Evolutionary conservation across 2,113 vertebrate species (phyloP).

Genomic region (Ageneiosus marmoratus): DNA sequence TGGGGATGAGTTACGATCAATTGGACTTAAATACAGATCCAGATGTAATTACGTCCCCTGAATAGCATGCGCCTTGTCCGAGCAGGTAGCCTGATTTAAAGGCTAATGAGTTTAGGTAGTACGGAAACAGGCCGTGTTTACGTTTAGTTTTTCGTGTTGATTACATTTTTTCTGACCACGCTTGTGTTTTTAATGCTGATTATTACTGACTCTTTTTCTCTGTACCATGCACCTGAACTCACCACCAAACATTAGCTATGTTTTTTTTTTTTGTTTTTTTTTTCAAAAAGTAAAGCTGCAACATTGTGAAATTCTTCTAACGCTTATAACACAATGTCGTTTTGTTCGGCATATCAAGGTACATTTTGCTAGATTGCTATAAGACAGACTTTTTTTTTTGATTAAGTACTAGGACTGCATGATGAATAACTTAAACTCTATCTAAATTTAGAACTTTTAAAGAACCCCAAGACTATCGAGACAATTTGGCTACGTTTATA

Average conservation of each 20-base stretch:
- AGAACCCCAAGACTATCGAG: background rate
- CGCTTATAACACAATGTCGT: background rate
- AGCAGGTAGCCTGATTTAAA: slow-evolving; percentile 67
- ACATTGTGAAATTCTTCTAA: background rate
- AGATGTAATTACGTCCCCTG: slow-evolving; percentile 9
- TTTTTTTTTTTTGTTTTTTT: too few species aligned
- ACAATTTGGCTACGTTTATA: too few species aligned
- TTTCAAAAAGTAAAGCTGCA: too few species aligned
- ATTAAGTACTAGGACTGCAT: background rate
- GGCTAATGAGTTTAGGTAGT: slow-evolving; percentile 69
- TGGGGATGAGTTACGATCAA: background rate
- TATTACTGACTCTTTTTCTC: background rate
- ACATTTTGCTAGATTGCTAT: too few species aligned
- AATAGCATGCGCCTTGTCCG: slow-evolving; percentile 49
- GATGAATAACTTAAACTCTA: background rate
- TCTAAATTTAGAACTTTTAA: background rate
- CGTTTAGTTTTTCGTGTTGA: slow-evolving; percentile 55
- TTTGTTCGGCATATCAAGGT: too few species aligned
- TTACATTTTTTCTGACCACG: slow-evolving; percentile 46
- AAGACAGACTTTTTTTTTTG: too few species aligned
- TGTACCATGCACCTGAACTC: background rate
- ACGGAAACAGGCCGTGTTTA: slow-evolving; percentile 66
- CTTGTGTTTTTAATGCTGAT: slow-evolving; percentile 24
- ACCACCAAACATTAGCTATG: background rate
- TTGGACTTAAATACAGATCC: background rate